A percentile compares a stretch with the other conserved stretches of the same genome.
phyloP scores from a whole-genome alignment of 2,113 vertebrate genomes.

The Pangasianodon hypophthalmus region DNA sequence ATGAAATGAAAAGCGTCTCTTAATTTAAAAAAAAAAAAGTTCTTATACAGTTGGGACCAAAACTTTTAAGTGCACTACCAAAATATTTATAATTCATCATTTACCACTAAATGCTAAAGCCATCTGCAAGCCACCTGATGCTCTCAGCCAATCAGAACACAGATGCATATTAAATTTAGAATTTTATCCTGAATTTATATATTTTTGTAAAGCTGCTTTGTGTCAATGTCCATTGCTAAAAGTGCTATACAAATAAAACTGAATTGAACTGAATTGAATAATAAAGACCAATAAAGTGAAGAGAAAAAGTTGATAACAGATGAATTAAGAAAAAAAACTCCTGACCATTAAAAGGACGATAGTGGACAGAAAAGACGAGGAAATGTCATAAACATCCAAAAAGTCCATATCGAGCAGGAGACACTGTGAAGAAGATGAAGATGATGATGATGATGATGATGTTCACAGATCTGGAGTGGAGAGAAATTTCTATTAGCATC shows the following conservation, averaged over 20 bases:
- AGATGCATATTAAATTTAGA: too few species aligned
- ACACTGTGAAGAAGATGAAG: neutral
- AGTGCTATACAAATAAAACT: too few species aligned
- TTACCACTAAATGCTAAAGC: neutral
- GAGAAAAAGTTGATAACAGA: neutral
- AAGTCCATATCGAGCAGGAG: neutral
- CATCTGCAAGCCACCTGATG: too few species aligned
- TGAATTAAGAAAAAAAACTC: neutral
- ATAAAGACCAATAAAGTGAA: neutral
- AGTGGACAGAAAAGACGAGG: neutral
- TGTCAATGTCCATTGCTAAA: too few species aligned
- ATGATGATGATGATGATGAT: neutral
- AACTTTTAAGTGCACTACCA: neutral
- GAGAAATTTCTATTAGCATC: neutral
- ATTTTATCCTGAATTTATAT: too few species aligned
- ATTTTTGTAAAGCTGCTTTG: too few species aligned
- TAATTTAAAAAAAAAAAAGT: neutral
- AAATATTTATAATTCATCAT: neutral
- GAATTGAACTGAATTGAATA: too few species aligned
- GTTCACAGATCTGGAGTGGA: neutral
- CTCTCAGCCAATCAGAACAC: neutral
- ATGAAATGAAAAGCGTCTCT: slow-evolving; percentile 7
- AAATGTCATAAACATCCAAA: neutral
- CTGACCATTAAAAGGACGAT: neutral
- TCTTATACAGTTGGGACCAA: neutral